Base-by-base conservation (phyloP, 2,888 invertebrate species). In the Platynereis dumerilii region DNA sequence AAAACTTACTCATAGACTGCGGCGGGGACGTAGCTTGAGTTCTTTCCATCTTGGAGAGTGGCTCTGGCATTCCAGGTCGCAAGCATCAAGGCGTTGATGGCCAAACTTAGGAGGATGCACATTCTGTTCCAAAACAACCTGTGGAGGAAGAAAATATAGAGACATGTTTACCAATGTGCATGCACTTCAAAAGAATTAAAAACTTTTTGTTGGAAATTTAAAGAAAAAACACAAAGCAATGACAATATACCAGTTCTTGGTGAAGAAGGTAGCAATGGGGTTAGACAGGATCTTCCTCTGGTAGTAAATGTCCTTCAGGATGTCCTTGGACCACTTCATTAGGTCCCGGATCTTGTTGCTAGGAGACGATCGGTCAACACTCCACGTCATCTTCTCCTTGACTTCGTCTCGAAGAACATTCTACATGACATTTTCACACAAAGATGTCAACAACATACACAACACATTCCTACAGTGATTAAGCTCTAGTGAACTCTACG, bases 311-410 rank as follows among this genome's bases (percentile, higher is more conserved):
- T 84, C 84, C 65, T 81, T 82, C 75, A 84, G 79, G 29, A 84
- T 84, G 69, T 83, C 84, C 61, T 79, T 80, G n/a, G 82, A 79
- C 84, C 84, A 84, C 26, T 76, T 81, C 83, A 84, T 84, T 39
- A 84, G 76, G 68, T 84, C 84, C 2, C 84, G 73, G 59, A 84
- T 83, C 70, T 84, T 84, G 75, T 81, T 83, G 75, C 82, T 83
- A 26, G 83, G 83, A 2, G 83, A 83, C 20, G 83, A 82, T 26
- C 84, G 68, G 71, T 84, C 83, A 2, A 84, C 83, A 66, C 77
- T 82, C 84, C 84, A 84, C 61, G 83, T 82, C 58, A 84, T 66
- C 71, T 81, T 81, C 70, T 84, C 84, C 66, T 84, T 84, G 2
- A 84, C 82, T 59, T 83, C 82, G 61, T 84, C 83, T 48, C 84